A percentile compares a stretch with the other conserved stretches of the same genome.
Evolutionary conservation across 2,888 invertebrate species (phyloP).

Genomic region (Ligdia adustata): DNA sequence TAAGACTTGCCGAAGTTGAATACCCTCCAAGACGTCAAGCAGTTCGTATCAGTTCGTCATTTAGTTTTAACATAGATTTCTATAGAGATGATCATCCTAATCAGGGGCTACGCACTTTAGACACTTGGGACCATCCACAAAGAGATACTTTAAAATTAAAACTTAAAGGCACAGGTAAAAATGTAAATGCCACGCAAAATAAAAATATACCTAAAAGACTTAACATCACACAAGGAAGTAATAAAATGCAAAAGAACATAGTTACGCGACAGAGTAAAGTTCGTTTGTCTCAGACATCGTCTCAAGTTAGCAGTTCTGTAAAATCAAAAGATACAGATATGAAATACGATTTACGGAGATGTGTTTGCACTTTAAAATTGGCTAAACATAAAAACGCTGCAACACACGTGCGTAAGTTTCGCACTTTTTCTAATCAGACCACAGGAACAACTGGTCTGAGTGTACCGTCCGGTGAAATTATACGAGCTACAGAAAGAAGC

Average conservation of each 20-base stretch:
- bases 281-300: slow-evolving; percentile 29
- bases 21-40: slow-evolving; percentile 24
- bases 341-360: slow-evolving; percentile 43
- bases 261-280: background rate
- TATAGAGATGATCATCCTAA: slow-evolving; percentile 27
- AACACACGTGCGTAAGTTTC: slow-evolving; percentile 4
- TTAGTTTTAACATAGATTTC: slow-evolving; percentile 46
- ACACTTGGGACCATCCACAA: background rate
- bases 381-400: slow-evolving; percentile 30
- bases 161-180: slow-evolving; percentile 4
- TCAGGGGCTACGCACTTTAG: background rate
- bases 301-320: slow-evolving; percentile 37
- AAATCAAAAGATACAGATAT: slow-evolving; percentile 36
- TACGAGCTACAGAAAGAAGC: slow-evolving; percentile 23
- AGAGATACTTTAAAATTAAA: slow-evolving; percentile 5
- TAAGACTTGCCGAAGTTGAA: slow-evolving; percentile 7
- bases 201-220: background rate
- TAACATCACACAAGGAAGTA: no score
- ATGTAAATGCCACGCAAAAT: background rate
- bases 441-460: slow-evolving; percentile 27
- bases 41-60: slow-evolving; percentile 42
- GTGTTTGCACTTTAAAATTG: slow-evolving; percentile 51
- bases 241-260: background rate
- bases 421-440: slow-evolving; percentile 22
- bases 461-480: slow-evolving; percentile 18